Percentiles rank a stretch among this genome's conserved stretches.
Evolutionary conservation across 1,140 invertebrate genomes (phyloP).

Genomic region (Thaumetopoea pityocampa): DNA sequence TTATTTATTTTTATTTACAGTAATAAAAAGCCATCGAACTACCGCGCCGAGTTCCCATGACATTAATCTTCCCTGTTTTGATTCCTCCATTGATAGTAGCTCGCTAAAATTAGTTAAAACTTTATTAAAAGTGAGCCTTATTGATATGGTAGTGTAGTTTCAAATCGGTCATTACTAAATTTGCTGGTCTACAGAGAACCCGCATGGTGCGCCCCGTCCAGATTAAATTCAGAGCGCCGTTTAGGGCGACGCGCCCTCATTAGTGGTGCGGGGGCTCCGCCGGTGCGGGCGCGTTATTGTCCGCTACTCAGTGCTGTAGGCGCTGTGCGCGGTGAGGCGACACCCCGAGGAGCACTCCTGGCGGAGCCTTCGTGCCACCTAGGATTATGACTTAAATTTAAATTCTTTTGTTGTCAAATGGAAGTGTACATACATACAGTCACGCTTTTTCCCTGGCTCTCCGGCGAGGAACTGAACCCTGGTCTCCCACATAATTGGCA

Average conservation of each 20-base stretch:
- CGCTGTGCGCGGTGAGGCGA: too few relatives aligned
- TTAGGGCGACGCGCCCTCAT: constrained; percentile 40
- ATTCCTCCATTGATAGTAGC: constrained; percentile 51
- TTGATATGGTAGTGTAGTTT: constrained; percentile 2
- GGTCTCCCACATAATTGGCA: too few relatives aligned
- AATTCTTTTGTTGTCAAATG: too few relatives aligned
- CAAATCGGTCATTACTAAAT: constrained; percentile 6
- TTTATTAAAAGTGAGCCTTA: constrained; percentile 14
- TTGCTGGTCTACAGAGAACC: constrained; percentile 28
- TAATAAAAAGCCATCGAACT: constrained; percentile 28
- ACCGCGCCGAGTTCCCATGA: constrained; percentile 50
- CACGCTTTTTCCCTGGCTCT: too few relatives aligned
- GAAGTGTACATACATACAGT: too few relatives aligned
- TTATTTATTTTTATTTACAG: constrained; percentile 13
- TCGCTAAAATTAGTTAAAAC: constrained; percentile 35
- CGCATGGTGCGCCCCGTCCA: constrained; percentile 52
- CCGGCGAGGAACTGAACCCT: too few relatives aligned
- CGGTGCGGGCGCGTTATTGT: too few relatives aligned
- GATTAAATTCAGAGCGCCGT: constrained; percentile 29
- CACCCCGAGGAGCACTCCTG: too few relatives aligned
- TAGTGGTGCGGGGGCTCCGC: constrained; percentile 29
- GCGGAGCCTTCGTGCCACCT: too few relatives aligned
- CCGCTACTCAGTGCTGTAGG: too few relatives aligned
- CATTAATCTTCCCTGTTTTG: constrained; percentile 64
- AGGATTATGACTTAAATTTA: too few relatives aligned